A percentile compares a stretch with the other conserved stretches of the same genome.
phyloP scores from a whole-genome alignment of 2,888 invertebrate species.

The Thysanoteuthis rhombus region DNA sequence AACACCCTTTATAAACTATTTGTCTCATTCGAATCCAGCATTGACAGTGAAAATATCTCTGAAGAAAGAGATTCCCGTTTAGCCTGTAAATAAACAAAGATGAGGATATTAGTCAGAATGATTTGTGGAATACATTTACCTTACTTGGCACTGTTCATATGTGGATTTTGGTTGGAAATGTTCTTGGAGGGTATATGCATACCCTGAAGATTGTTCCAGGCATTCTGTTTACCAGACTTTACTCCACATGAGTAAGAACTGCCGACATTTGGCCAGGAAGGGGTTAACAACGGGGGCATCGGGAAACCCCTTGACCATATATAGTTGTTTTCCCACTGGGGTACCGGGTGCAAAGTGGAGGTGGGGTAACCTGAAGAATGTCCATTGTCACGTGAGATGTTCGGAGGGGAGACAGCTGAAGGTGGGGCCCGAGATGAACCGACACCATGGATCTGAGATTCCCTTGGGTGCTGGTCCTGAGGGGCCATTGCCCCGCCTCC shows the following conservation, averaged over 20 bases:
- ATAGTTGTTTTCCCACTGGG: slow-evolving; percentile 19
- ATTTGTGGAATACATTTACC: background rate
- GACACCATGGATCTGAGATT: background rate
- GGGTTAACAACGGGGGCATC: background rate
- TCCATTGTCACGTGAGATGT: background rate
- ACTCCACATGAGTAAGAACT: slow-evolving; percentile 17
- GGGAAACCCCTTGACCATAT: background rate
- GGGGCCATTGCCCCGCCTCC: background rate
- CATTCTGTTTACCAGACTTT: background rate
- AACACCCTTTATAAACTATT: too few species aligned
- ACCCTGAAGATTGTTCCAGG: background rate
- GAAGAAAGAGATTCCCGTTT: too few species aligned
- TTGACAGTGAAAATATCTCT: too few species aligned
- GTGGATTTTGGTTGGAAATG: slow-evolving; percentile 13
- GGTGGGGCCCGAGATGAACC: background rate
- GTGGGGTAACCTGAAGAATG: background rate
- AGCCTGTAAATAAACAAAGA: too few species aligned
- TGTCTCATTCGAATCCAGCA: too few species aligned
- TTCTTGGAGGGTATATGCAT: slow-evolving; percentile 16
- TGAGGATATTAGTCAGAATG: too few species aligned
- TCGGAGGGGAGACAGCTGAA: background rate
- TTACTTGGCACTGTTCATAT: background rate
- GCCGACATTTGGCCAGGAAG: background rate
- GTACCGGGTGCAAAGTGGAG: background rate
- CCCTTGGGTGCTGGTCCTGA: background rate